Evolutionary conservation across 2,888 invertebrate species (phyloP).

Genomic region (Thecocarcelia acutangulata): DNA sequence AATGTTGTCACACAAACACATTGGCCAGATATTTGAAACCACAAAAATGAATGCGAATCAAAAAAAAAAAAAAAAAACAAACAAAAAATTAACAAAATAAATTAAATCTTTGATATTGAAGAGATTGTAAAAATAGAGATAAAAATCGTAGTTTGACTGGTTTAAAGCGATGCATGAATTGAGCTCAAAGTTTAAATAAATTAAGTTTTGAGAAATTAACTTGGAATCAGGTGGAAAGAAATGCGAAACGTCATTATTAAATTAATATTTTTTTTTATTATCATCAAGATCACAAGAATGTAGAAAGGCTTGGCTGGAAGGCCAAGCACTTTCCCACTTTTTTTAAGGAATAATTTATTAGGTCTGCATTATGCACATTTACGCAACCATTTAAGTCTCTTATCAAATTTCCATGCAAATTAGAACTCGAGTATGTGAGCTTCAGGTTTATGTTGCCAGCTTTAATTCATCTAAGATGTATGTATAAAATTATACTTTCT

Average conservation of each 20-base stretch:
- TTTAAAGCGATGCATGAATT: conserved; percentile 35
- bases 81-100: conserved; percentile 12
- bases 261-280: too few relatives aligned
- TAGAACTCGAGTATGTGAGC: conserved; percentile 73
- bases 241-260: background rate
- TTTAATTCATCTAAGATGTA: too few relatives aligned
- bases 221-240: conserved; percentile 9
- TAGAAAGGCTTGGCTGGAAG: too few relatives aligned
- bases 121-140: conserved; percentile 42
- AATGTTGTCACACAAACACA: conserved; percentile 55
- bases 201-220: conserved; percentile 1
- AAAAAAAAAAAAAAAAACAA: conserved; percentile 16
- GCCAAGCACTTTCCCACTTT: too few relatives aligned
- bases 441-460: background rate
- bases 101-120: conserved; percentile 21
- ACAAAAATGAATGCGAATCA: conserved; percentile 13
- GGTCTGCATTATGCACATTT: background rate
- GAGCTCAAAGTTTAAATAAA: conserved; percentile 36
- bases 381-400: conserved; percentile 41
- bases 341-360: conserved; percentile 1
- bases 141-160: conserved; percentile 58
- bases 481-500: conserved; percentile 33
- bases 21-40: conserved; percentile 49
- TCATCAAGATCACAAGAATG: too few relatives aligned
- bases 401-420: conserved; percentile 77